phyloP scores from a whole-genome alignment of 2,888 invertebrate genomes.

The Nephrotoma appendiculata region DNA sequence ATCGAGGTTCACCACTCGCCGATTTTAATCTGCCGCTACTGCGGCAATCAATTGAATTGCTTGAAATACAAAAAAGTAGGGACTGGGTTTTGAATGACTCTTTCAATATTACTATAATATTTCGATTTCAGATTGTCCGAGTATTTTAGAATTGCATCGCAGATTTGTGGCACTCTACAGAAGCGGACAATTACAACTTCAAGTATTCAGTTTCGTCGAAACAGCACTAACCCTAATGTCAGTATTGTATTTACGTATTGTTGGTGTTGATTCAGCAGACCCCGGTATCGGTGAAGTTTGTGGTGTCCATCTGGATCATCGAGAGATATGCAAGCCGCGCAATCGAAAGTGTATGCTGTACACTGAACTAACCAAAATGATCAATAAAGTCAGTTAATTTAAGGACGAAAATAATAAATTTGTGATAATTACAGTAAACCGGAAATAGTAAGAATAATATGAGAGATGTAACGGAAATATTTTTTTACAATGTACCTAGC shows the following conservation, averaged over 20 bases:
- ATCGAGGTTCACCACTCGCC: conserved; percentile 66
- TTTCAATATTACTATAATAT: background rate
- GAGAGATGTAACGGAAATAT: background rate
- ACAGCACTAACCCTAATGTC: conserved; percentile 61
- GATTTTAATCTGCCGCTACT: conserved; percentile 58
- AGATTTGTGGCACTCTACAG: conserved; percentile 42
- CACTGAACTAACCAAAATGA: conserved; percentile 47
- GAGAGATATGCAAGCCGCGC: conserved; percentile 75
- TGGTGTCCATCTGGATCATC: conserved; percentile 62
- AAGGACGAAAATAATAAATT: background rate
- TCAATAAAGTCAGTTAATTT: conserved; percentile 32
- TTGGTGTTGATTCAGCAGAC: conserved; percentile 67
- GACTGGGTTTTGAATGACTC: background rate
- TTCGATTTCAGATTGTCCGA: conserved; percentile 45
- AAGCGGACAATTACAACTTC: conserved; percentile 33
- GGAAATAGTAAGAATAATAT: background rate
- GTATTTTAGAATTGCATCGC: conserved; percentile 51
- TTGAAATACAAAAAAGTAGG: conserved; percentile 64
- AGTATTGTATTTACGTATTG: conserved; percentile 57
- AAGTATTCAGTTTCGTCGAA: conserved; percentile 64
- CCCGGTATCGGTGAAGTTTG: conserved; percentile 63
- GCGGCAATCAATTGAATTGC: conserved; percentile 59
- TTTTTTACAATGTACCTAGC: background rate
- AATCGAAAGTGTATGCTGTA: conserved; percentile 53
- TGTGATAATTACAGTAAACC: background rate